Conservation (phyloP, 2,888 invertebrate species). For the Nephrotoma guestfalica region DNA sequence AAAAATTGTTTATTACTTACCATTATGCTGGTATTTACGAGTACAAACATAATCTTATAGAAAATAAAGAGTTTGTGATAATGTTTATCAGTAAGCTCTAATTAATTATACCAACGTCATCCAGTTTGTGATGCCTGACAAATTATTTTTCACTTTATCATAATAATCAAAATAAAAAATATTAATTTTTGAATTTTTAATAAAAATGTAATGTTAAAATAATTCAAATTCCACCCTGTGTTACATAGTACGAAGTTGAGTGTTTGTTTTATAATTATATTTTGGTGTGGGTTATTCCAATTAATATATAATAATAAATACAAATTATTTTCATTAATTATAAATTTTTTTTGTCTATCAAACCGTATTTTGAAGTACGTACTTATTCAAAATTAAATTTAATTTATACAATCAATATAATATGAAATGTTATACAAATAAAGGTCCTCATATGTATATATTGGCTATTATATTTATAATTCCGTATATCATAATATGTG, state of each 20-base stretch:
- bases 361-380: not conserved
- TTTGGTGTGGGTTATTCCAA: not conserved
- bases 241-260: not conserved
- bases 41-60: not conserved
- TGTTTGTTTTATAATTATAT: not conserved
- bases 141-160: not conserved
- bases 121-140: no score
- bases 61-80: not conserved
- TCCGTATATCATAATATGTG: not conserved
- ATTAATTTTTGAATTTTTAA: no score
- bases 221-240: not conserved
- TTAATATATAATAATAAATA: not conserved
- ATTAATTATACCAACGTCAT: not conserved
- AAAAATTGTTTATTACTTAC: no score
- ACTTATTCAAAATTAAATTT: not conserved
- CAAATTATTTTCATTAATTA: not conserved
- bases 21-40: no score
- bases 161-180: no score
- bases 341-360: not conserved
- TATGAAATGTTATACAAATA: not conserved
- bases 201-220: no score
- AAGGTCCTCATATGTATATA: not conserved
- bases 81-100: not conserved
- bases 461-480: not conserved
- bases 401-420: not conserved